Evolutionary conservation across 2,888 invertebrate genomes (phyloP), one percentile per base, ranked within the genome.

Genomic region (Drosophila paranaensis): DNA sequence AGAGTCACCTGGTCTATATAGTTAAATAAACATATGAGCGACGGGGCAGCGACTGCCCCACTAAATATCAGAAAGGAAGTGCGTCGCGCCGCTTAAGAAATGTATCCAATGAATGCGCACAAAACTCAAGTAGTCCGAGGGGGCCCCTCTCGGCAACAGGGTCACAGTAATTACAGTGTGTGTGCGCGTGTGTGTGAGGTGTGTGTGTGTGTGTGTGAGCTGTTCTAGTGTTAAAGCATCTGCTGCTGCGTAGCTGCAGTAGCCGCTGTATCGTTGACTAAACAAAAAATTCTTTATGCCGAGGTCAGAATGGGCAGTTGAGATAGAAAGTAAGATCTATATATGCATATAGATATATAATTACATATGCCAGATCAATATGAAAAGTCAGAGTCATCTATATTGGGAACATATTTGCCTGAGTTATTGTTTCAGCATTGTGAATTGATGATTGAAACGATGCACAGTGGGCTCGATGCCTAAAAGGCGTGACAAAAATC

Each of bases 11-110:
- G 50, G 50, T 50, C 50, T 77, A 63, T 61, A 54, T 25, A 71
- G 48, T n/a, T 68, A 79, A 68, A 70, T 70, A 79, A 77, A 73
- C 61, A 82, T 69, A 63, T 57, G 60, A 73, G 65, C 50, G 45
- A 63, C 53, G 62, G 62, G 70, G 60, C 58, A 66, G 60, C 61
- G 63, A 69, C 65, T 82, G 86, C 80, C 70, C 80, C 79, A 88
- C 79, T 76, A 81, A 82, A 78, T 73, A 68, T 71, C 66, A 50
- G 61, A 82, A 74, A 81, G 81, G 81, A 87, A 87, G 76, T 79
- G 71, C 85, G 65, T 72, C 61, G 83, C 83, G 65, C 69, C 82
- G 86, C 89, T 73, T 77, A 69, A 71, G 68, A 80, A 89, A 89
- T 83, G 65, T 64, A 74, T 74, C 67, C 81, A 77, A 77, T 81